Conservation (phyloP, 2,888 invertebrate genomes). For the Uropetala carovei region DNA sequence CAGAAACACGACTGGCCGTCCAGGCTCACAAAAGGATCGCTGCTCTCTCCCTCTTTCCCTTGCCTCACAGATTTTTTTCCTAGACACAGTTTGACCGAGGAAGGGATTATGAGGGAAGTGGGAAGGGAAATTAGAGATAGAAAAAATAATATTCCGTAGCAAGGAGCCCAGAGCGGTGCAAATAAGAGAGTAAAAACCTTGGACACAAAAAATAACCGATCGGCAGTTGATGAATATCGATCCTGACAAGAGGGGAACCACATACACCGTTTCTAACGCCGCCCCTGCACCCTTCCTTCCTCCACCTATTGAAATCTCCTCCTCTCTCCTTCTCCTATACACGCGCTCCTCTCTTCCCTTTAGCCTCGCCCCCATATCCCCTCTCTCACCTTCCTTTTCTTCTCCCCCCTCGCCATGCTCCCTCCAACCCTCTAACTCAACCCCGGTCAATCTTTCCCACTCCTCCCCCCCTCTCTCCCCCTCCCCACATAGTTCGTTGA, state of each 20-base stretch:
- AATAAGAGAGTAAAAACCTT: not conserved
- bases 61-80: too few species aligned
- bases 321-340: not conserved
- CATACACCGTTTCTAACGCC: too few species aligned
- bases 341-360: not conserved
- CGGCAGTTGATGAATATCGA: constrained; percentile 1
- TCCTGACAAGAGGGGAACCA: not conserved
- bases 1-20: too few species aligned
- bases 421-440: not conserved
- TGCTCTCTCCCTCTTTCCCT: too few species aligned
- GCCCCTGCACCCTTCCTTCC: too few species aligned
- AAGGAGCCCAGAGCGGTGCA: too few species aligned
- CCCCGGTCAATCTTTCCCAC: not conserved
- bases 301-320: too few species aligned
- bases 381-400: not conserved
- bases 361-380: not conserved
- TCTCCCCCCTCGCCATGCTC: not conserved
- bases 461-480: not conserved
- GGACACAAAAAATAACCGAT: not conserved
- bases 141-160: too few species aligned
- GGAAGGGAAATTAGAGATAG: too few species aligned
- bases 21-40: too few species aligned
- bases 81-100: too few species aligned
- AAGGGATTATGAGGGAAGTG: too few species aligned
- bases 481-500: not conserved